A percentile compares a stretch with the other conserved stretches of the same genome.
phyloP scores from a whole-genome alignment of 2,888 invertebrate genomes.

The Trichogramma dendrolimi region DNA sequence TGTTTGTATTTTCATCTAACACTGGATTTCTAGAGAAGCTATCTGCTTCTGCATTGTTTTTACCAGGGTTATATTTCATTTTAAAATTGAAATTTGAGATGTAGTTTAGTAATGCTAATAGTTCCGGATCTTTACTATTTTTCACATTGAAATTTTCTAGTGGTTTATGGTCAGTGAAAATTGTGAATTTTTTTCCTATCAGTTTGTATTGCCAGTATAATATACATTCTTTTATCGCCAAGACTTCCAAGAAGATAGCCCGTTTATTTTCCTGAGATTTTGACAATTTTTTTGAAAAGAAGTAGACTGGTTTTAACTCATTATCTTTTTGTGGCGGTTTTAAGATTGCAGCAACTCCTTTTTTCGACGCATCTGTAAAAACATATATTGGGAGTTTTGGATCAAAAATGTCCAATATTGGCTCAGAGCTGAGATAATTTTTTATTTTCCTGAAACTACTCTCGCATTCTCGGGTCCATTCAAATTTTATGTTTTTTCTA shows the following conservation, averaged over 20 bases:
- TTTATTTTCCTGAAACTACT: constrained; percentile 30
- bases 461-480: constrained; percentile 32
- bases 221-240: constrained; percentile 34
- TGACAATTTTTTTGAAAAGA: constrained; percentile 29
- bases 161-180: constrained; percentile 32
- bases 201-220: constrained; percentile 34
- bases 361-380: constrained; percentile 35
- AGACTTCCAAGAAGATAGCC: constrained; percentile 33
- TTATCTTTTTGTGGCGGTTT: constrained; percentile 32
- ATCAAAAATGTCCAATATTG: constrained; percentile 36
- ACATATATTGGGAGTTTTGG: constrained; percentile 33
- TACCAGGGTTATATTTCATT: constrained; percentile 33
- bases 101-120: constrained; percentile 33
- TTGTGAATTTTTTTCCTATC: constrained; percentile 18
- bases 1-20: constrained; percentile 26
- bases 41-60: constrained; percentile 32
- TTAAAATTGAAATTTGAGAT: constrained; percentile 35
- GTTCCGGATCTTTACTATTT: constrained; percentile 34
- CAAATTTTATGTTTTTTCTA: constrained; percentile 30
- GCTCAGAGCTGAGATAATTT: constrained; percentile 32
- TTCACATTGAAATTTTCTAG: constrained; percentile 34
- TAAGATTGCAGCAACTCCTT: constrained; percentile 33
- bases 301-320: constrained; percentile 27
- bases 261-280: constrained; percentile 26
- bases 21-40: constrained; percentile 34